Percentiles rank a stretch among this genome's conserved stretches.
These are phyloP conservation scores for Proisotoma minuta DNA, from an alignment of 2,888 invertebrate genomes.

Conservation along the genomic window DNA sequence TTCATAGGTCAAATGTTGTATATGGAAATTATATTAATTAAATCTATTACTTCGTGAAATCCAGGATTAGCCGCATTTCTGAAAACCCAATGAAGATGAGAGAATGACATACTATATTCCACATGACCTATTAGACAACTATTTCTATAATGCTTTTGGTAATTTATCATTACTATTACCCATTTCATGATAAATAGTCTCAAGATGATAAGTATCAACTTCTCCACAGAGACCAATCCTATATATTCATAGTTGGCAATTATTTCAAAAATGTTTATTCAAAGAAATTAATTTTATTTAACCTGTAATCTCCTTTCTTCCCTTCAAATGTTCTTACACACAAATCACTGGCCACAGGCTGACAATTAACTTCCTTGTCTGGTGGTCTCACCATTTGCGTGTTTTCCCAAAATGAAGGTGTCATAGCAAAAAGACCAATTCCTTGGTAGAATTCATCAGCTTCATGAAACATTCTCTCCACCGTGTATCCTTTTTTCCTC, in stretches of 20 bases:
- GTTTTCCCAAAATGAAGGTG: constrained; percentile 77
- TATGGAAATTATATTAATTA: too few relatives aligned
- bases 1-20: too few relatives aligned
- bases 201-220: too few relatives aligned
- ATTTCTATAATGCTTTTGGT: too few relatives aligned
- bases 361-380: constrained; percentile 63
- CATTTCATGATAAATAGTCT: constrained; percentile 83
- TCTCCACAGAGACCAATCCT: too few relatives aligned
- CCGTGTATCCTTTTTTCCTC: constrained; percentile 54
- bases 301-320: too few relatives aligned
- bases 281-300: constrained; percentile 52
- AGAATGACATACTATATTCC: too few relatives aligned
- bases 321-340: constrained; percentile 76
- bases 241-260: constrained; percentile 72
- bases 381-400: constrained; percentile 67
- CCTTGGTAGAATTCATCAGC: constrained; percentile 79
- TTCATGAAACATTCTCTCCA: constrained; percentile 65
- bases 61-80: too few relatives aligned
- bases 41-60: constrained; percentile 84
- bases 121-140: not conserved
- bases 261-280: constrained; percentile 81
- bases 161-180: constrained; percentile 58
- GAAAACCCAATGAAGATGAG: too few relatives aligned
- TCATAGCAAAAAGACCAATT: constrained; percentile 71
- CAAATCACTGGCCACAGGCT: constrained; percentile 72